These are phyloP conservation scores for Lophotriccus pileatus DNA, from an alignment of 2,797 vertebrate genomes.

Conservation along the genomic window DNA sequence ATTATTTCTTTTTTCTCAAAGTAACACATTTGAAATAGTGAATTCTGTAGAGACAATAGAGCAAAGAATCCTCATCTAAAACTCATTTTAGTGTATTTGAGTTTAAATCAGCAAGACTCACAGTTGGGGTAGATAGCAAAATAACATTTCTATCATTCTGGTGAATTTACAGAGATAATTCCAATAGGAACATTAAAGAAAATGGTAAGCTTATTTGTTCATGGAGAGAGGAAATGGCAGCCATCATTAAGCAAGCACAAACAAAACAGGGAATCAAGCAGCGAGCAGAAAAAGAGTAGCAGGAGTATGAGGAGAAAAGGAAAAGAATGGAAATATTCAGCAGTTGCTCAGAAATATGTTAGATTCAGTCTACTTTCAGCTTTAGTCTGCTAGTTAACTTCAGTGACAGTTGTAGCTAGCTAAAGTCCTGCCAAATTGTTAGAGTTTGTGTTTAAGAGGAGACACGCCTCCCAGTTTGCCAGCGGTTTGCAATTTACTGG, in stretches of 20 bases:
- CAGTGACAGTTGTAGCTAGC: neutral
- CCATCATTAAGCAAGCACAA: neutral
- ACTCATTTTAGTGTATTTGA: neutral
- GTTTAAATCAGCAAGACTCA: conserved; percentile 23
- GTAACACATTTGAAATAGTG: neutral
- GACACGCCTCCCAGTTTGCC: rapidly evolving
- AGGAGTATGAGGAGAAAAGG: neutral
- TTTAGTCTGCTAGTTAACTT: neutral
- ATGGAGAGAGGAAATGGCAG: neutral
- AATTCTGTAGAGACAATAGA: conserved; percentile 16
- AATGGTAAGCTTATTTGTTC: neutral
- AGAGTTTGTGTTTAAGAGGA: neutral
- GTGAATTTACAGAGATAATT: neutral
- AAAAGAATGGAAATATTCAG: neutral
- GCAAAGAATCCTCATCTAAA: conserved; percentile 34
- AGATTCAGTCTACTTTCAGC: neutral
- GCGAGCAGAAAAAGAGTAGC: neutral
- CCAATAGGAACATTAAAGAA: neutral
- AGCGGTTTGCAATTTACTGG: neutral
- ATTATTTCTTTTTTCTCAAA: conserved; percentile 6
- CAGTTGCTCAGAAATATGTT: neutral
- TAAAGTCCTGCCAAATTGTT: neutral
- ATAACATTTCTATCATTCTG: neutral
- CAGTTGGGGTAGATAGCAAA: neutral
- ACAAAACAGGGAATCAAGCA: neutral